Evolutionary conservation across 53 echinoderm and acorn worm species (phyloP).

Genomic region (Astropecten irregularis): DNA sequence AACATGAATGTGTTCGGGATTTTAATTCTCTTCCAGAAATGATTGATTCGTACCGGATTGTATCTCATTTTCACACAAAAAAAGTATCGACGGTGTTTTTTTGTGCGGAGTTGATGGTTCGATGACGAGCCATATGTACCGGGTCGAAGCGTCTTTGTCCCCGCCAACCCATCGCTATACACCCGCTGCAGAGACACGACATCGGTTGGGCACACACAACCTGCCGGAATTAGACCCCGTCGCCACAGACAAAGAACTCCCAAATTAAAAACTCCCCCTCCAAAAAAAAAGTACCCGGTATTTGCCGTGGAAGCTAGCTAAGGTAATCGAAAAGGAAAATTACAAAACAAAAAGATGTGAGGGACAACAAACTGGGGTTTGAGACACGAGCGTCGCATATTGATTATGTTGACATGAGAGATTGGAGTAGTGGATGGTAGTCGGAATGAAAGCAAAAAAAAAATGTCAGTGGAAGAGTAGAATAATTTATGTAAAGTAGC

Average conservation of each 20-base stretch:
- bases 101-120: background rate
- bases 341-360: background rate
- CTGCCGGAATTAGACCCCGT: background rate
- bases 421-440: too few species aligned
- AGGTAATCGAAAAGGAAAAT: background rate
- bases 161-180: background rate
- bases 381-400: background rate
- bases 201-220: too few species aligned
- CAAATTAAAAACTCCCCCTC: constrained; percentile 24
- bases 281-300: background rate
- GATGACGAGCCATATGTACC: constrained; percentile 17
- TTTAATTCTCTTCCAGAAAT: too few species aligned
- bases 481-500: constrained; percentile 29
- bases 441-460: too few species aligned
- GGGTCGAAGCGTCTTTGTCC: constrained; percentile 25
- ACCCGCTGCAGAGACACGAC: background rate
- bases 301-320: background rate
- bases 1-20: too few species aligned
- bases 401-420: constrained; percentile 50
- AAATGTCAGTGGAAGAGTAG: background rate
- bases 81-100: too few species aligned
- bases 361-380: too few species aligned
- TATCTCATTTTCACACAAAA: too few species aligned
- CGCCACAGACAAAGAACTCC: constrained; percentile 31
- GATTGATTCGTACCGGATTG: too few species aligned